Evolutionary conservation across 2,797 vertebrate genomes (phyloP).

Genomic region (Hyperoplus immaculatus): DNA sequence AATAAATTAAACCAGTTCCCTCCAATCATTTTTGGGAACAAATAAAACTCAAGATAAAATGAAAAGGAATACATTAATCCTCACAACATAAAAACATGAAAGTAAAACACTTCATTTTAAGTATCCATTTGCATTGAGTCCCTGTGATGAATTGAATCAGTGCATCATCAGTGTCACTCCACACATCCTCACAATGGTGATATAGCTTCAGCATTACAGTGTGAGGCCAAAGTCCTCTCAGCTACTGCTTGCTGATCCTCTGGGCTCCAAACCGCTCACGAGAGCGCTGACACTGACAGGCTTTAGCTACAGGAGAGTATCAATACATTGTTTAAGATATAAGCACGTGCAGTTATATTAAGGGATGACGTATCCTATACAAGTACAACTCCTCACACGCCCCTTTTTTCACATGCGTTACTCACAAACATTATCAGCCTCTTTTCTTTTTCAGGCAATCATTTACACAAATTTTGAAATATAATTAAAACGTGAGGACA

Average conservation of each 20-base stretch:
- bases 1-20: neutral
- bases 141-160: neutral
- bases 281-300: neutral
- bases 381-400: neutral
- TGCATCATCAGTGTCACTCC: neutral
- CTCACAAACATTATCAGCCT: neutral
- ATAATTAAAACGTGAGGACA: slow-evolving; percentile 22
- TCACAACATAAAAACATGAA: neutral
- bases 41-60: neutral
- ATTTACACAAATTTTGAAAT: slow-evolving; percentile 7
- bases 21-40: neutral
- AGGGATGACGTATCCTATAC: neutral
- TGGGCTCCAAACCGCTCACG: slow-evolving; percentile 25
- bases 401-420: neutral
- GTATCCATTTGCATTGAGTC: neutral
- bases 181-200: slow-evolving; percentile 30
- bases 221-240: slow-evolving; percentile 34
- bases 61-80: neutral
- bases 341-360: neutral
- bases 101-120: neutral
- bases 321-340: slow-evolving; percentile 39
- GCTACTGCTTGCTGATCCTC: slow-evolving; percentile 13
- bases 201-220: slow-evolving; percentile 31
- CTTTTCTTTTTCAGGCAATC: neutral
- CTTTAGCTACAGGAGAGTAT: slow-evolving; percentile 8